Percentiles rank a stretch among this genome's conserved stretches.
phyloP scores from a whole-genome alignment of 2,797 vertebrate species.

The Silurus lanzhouensis region DNA sequence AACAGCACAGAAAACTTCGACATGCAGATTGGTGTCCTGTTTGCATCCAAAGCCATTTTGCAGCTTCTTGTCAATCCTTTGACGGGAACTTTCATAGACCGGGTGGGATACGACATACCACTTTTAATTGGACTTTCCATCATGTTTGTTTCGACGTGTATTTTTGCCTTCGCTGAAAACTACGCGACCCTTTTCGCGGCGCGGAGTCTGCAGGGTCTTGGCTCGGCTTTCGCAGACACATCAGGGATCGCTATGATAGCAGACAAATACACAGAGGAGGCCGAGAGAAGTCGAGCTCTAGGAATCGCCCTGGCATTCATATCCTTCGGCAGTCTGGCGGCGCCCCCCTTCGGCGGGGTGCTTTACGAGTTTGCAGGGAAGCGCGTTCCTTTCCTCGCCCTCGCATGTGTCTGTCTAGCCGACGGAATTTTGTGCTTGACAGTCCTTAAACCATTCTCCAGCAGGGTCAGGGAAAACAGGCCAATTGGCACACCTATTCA shows the following conservation, averaged over 20 bases:
- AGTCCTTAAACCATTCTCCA: conserved; percentile 85
- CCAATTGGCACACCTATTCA: conserved; percentile 93
- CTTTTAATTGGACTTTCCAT: conserved; percentile 90
- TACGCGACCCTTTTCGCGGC: conserved; percentile 90
- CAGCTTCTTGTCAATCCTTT: conserved; percentile 93
- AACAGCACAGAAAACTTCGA: conserved; percentile 85
- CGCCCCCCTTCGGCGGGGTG: conserved; percentile 93
- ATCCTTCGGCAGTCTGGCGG: conserved; percentile 93
- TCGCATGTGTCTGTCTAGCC: conserved; percentile 83
- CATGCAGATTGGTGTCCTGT: conserved; percentile 91
- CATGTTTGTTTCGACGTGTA: conserved; percentile 90
- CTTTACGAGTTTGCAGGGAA: conserved; percentile 89
- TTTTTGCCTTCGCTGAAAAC: conserved; percentile 91
- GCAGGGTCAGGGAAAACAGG: conserved; percentile 85
- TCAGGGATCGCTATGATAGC: conserved; percentile 95
- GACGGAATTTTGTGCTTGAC: conserved; percentile 84
- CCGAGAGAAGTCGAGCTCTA: conserved; percentile 87
- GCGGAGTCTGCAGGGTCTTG: conserved; percentile 93
- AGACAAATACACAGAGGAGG: conserved; percentile 87
- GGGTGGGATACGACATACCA: conserved; percentile 91
- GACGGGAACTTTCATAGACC: conserved; percentile 94
- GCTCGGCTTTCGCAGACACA: conserved; percentile 95
- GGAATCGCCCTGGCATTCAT: conserved; percentile 96
- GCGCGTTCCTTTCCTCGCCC: conserved; percentile 88
- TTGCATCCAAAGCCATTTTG: conserved; percentile 95